A percentile compares a stretch with the other conserved stretches of the same genome.
Conservation (phyloP, 2,888 invertebrate species). For the Andrena praecox region DNA sequence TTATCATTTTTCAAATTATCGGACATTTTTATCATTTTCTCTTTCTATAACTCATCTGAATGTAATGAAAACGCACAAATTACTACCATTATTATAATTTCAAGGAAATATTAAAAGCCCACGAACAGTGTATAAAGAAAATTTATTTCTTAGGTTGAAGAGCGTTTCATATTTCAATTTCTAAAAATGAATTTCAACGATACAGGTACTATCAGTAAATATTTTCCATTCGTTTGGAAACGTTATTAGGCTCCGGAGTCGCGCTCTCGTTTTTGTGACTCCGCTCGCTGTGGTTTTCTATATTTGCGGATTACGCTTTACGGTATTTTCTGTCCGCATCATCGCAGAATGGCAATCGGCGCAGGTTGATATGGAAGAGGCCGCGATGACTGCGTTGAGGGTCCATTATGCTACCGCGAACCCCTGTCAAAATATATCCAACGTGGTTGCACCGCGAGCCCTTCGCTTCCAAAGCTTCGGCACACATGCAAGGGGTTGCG, state of each 20-base stretch:
- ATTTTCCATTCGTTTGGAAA: not conserved
- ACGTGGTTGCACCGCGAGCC: slow-evolving; percentile 1
- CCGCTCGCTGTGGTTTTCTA: not conserved
- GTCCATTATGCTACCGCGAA: slow-evolving; percentile 50
- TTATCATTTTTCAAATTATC: no score
- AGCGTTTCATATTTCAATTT: no score
- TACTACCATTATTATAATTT: no score
- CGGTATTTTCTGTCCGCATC: slow-evolving; percentile 13
- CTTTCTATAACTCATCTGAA: no score
- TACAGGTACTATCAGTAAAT: not conserved
- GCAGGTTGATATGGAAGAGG: slow-evolving; percentile 26
- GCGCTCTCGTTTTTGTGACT: not conserved
- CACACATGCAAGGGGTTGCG: not conserved
- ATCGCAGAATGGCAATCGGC: slow-evolving; percentile 34
- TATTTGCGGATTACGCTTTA: slow-evolving; percentile 30
- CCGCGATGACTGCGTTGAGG: slow-evolving; percentile 31
- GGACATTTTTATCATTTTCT: no score
- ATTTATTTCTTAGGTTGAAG: no score
- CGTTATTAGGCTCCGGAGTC: not conserved
- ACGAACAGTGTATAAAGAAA: no score
- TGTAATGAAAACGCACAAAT: no score
- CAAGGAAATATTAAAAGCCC: no score
- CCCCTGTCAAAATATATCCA: slow-evolving; percentile 51
- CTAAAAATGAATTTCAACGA: not conserved
- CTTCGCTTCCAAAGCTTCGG: slow-evolving; percentile 22